Base-by-base conservation (phyloP, 2,797 vertebrate genomes). In the Lepilemur ruficaudatus region DNA sequence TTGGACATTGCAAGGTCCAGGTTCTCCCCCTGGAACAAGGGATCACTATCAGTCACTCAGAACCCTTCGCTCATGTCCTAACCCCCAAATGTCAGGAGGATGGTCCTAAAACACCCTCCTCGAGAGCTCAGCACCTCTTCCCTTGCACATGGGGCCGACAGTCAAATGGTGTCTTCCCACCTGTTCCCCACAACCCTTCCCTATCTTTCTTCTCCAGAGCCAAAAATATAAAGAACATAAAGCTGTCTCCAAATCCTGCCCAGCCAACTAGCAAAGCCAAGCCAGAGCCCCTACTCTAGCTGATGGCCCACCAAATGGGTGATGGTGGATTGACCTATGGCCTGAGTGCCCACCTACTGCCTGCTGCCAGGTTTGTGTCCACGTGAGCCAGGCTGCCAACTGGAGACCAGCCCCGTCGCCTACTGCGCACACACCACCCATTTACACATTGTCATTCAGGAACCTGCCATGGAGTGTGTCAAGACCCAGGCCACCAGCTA, bases 1-100 rank as follows among this genome's bases (percentile, higher is more conserved):
- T 99, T 99, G 46, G 98, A 99, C 97, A 99, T 99, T 7, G 99
- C 99, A 82, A 99, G 98, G 98, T 99, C 99, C 98, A 99, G 98
- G 97, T 99, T 99, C 95, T 99, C 99, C 0, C 99, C 99, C 99
- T 99, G 97, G 87, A 98, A 98, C 28, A 96, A 17, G 1, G 73
- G 41, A 48, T 73, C 35, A 88, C 63, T 65, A 46, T 13, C 2
- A 1, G 22, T 91, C 59, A 93, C 28, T 30, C 0, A 6, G 43
- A 89, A 61, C 63, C 25, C 43, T 70, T 78, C 72, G 8, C 67
- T 94, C 59, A 28, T 52, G 57, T 41, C 52, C 57, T 52, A 4
- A 11, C 57, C 35, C 30, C 55, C 20, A 52, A 18, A 32, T 1
- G 9, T 1, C 8, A 61, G 22, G 78, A 61, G 75, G 59, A 28